phyloP scores from a whole-genome alignment of 1,140 invertebrate genomes.

The Achatina immaculata region DNA sequence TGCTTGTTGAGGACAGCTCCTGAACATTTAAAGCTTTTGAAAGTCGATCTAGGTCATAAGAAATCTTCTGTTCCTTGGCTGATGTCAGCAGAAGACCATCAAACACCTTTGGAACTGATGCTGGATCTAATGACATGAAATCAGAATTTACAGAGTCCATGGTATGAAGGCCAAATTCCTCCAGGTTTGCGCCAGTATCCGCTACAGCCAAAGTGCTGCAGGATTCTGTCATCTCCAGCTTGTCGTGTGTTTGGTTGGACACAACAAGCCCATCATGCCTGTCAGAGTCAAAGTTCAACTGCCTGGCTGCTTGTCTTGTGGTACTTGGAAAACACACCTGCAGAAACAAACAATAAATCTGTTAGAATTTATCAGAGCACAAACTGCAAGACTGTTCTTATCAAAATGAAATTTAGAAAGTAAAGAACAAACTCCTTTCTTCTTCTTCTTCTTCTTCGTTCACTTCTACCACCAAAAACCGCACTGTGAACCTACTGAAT shows the following conservation, averaged over 20 bases:
- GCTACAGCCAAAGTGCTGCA: slow-evolving; percentile 38
- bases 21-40: slow-evolving; percentile 61
- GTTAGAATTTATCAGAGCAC: too few species aligned
- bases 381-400: too few species aligned
- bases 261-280: background rate
- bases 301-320: slow-evolving; percentile 33
- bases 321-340: background rate
- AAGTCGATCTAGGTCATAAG: slow-evolving; percentile 56
- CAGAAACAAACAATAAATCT: background rate
- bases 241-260: background rate
- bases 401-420: too few species aligned
- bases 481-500: too few species aligned
- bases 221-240: slow-evolving; percentile 40
- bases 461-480: too few species aligned
- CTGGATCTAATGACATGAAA: slow-evolving; percentile 58
- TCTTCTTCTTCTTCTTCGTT: too few species aligned
- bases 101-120: slow-evolving; percentile 59
- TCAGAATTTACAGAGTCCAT: slow-evolving; percentile 56
- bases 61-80: slow-evolving; percentile 61
- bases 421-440: too few species aligned
- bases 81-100: slow-evolving; percentile 60
- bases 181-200: background rate
- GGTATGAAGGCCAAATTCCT: slow-evolving; percentile 45
- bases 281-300: slow-evolving; percentile 39
- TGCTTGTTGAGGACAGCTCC: slow-evolving; percentile 58